Evolutionary conservation across 92 coral and sea anemone genomes (phyloP).

Genomic region (Montipora capitata): DNA sequence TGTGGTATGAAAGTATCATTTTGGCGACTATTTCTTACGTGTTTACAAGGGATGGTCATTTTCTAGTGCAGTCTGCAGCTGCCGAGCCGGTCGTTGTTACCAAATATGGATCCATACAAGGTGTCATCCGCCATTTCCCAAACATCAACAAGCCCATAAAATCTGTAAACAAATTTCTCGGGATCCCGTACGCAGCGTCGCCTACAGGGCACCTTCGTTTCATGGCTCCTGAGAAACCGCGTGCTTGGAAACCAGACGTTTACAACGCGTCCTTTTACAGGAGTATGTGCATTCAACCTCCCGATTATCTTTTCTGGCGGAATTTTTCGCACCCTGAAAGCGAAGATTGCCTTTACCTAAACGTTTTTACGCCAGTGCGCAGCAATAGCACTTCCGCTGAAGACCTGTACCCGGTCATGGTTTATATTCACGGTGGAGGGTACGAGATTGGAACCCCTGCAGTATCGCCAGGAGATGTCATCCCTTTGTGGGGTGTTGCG

Average conservation of each 20-base stretch:
- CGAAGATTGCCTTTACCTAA: conserved; percentile 88
- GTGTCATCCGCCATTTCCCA: conserved; percentile 68
- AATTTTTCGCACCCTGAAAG: conserved; percentile 70
- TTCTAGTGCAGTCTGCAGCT: background rate
- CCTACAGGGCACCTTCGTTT: conserved; percentile 84
- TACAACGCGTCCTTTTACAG: conserved; percentile 82
- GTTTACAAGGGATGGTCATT: no score
- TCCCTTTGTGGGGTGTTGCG: conserved; percentile 89
- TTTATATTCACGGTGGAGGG: conserved; percentile 92
- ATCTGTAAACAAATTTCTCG: conserved; percentile 83
- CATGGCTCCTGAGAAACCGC: conserved; percentile 66
- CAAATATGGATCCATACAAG: conserved; percentile 76
- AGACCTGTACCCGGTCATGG: conserved; percentile 82
- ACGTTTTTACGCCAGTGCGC: conserved; percentile 75
- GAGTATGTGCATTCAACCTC: conserved; percentile 78
- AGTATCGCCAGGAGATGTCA: conserved; percentile 87
- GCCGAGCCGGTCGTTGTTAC: conserved; percentile 55
- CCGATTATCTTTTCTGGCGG: conserved; percentile 74
- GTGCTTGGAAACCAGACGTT: conserved; percentile 73
- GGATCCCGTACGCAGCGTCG: conserved; percentile 88
- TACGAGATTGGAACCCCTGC: conserved; percentile 91
- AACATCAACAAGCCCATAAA: conserved; percentile 56
- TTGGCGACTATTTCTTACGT: no score
- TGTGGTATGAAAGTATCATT: no score
- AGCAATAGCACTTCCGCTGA: background rate